A percentile compares a stretch with the other conserved stretches of the same genome.
These are phyloP conservation scores for Enteromius thamalakanensis DNA, from an alignment of 2,797 vertebrate genomes.

Conservation along the genomic window DNA sequence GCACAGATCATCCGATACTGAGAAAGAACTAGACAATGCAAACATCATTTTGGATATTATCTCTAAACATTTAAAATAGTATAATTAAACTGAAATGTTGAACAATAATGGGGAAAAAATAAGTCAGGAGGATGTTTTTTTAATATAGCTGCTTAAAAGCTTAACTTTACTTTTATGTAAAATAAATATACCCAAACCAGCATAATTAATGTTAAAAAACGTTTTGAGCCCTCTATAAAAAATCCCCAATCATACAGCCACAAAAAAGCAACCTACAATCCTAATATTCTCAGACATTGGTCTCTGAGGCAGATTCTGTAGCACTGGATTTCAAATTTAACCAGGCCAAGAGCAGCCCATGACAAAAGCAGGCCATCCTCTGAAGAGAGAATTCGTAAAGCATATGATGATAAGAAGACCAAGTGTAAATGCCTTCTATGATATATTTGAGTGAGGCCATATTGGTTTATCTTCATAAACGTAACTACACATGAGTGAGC, in stretches of 20 bases:
- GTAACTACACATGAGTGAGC: not conserved
- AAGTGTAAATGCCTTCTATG: not conserved
- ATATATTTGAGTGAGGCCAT: not conserved
- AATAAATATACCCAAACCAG: not conserved
- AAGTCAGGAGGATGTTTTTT: not conserved
- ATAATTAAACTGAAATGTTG: not conserved
- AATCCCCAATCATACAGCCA: slow-evolving; percentile 17
- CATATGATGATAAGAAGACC: not conserved
- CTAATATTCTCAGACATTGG: slow-evolving; percentile 41
- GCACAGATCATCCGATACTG: not conserved
- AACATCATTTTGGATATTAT: not conserved
- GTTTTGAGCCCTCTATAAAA: not conserved
- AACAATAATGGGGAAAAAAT: not conserved
- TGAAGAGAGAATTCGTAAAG: slow-evolving; percentile 12
- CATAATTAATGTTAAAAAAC: not conserved
- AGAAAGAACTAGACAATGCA: not conserved
- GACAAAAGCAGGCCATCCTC: slow-evolving; percentile 41
- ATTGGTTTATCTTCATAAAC: not conserved
- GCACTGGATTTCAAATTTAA: slow-evolving; percentile 50
- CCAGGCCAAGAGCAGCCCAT: slow-evolving; percentile 25
- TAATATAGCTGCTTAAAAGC: not conserved
- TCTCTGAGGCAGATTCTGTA: slow-evolving; percentile 45
- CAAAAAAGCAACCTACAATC: slow-evolving; percentile 2
- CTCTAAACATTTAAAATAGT: not conserved
- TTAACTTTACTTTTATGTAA: not conserved